Percentiles rank a stretch among this genome's conserved stretches.
Conservation (phyloP, 2,888 invertebrate species). For the Bellardia bayeri region DNA sequence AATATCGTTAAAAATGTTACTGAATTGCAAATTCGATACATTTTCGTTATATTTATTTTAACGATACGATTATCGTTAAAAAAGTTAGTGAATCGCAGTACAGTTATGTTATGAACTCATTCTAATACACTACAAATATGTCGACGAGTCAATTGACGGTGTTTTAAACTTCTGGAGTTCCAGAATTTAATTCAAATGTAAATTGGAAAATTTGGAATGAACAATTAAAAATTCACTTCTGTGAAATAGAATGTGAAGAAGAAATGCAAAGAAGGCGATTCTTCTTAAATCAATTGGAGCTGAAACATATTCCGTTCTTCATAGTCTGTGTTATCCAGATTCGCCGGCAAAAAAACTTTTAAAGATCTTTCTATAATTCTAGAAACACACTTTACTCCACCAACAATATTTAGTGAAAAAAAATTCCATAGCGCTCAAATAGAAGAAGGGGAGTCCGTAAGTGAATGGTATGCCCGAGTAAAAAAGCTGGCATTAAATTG, state of each 20-base stretch:
- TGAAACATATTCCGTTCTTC: not conserved
- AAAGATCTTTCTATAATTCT: not conserved
- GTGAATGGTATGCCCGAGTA: slow-evolving; percentile 20
- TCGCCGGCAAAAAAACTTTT: not conserved
- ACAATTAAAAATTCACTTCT: no score
- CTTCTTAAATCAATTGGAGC: no score
- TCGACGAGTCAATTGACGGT: not conserved
- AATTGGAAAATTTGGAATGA: not conserved
- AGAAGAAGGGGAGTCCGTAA: slow-evolving; percentile 4
- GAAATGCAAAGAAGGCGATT: no score
- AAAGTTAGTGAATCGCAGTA: no score
- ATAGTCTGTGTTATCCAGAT: not conserved
- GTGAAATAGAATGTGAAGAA: no score
- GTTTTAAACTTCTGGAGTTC: no score
- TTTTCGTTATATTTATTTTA: no score
- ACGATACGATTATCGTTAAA: no score
- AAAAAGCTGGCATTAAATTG: slow-evolving; percentile 43
- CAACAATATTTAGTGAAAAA: slow-evolving; percentile 46
- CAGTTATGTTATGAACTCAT: no score
- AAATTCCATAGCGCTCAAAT: slow-evolving; percentile 14
- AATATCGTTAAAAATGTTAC: no score
- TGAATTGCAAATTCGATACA: no score
- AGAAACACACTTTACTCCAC: slow-evolving; percentile 2
- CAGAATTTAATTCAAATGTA: not conserved
- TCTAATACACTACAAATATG: slow-evolving; percentile 22